These are phyloP conservation scores for Erebia epiphron DNA, from an alignment of 2,888 invertebrate species.

Conservation along the genomic window DNA sequence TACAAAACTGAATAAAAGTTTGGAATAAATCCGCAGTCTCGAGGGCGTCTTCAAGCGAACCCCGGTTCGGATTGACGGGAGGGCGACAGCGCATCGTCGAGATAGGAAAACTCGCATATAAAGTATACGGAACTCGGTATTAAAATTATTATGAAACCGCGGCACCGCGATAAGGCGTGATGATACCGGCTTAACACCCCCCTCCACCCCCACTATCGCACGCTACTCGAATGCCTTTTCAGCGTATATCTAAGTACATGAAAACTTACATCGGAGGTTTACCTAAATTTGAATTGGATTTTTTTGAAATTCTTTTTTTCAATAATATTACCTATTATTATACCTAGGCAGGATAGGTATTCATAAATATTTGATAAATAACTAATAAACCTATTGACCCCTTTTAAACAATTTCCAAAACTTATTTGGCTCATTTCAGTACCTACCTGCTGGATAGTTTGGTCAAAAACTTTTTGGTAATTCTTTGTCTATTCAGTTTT, in stretches of 20 bases:
- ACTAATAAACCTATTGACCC: too few relatives aligned
- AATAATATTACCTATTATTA: too few relatives aligned
- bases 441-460: too few relatives aligned
- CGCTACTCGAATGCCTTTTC: slow-evolving; percentile 70
- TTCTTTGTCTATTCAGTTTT: too few relatives aligned
- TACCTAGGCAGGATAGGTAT: too few relatives aligned
- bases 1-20: slow-evolving; percentile 47
- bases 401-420: too few relatives aligned
- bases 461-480: too few relatives aligned
- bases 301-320: too few relatives aligned
- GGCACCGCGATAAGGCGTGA: slow-evolving; percentile 70
- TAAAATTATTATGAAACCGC: slow-evolving; percentile 82
- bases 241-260: slow-evolving; percentile 67
- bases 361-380: too few relatives aligned
- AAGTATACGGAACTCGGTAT: slow-evolving; percentile 62
- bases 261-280: slow-evolving; percentile 68
- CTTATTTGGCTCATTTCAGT: too few relatives aligned
- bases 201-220: slow-evolving; percentile 60
- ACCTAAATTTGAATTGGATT: slow-evolving; percentile 56
- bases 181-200: slow-evolving; percentile 71
- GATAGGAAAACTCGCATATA: slow-evolving; percentile 60
- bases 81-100: slow-evolving; percentile 60
- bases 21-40: slow-evolving; percentile 65
- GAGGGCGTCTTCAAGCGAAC: slow-evolving; percentile 63
- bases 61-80: slow-evolving; percentile 62